Conservation (phyloP, 2,797 vertebrate species). For the Chaenodraco wilsoni region DNA sequence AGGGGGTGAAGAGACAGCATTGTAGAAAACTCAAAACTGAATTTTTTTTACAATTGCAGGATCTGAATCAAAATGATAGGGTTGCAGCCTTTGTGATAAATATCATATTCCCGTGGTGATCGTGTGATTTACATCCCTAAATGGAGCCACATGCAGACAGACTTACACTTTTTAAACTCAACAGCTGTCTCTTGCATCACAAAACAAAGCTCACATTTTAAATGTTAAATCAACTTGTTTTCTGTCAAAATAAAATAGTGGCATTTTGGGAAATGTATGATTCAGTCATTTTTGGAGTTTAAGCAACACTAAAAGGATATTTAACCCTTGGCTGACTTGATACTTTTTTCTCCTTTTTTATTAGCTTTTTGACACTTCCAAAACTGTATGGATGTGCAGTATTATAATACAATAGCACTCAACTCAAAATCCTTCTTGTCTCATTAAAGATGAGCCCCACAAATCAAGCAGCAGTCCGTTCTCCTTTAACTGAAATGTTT, state of each 20-base stretch:
- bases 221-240: too few species aligned
- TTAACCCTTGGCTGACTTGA: not conserved
- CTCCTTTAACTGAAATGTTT: constrained; percentile 77
- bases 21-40: too few species aligned
- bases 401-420: not conserved
- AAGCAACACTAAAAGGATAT: not conserved
- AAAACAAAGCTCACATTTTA: too few species aligned
- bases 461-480: constrained; percentile 30
- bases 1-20: too few species aligned
- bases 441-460: not conserved
- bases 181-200: too few species aligned
- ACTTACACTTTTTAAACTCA: too few species aligned
- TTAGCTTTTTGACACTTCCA: not conserved
- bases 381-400: not conserved
- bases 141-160: too few species aligned
- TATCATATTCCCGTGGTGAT: not conserved
- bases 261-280: not conserved
- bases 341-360: not conserved
- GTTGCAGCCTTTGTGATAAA: not conserved
- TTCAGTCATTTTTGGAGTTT: not conserved
- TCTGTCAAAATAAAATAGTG: too few species aligned
- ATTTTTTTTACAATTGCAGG: too few species aligned
- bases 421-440: not conserved
- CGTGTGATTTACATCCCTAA: not conserved
- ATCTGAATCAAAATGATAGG: not conserved